These are phyloP conservation scores for Eucriotettix oculatus DNA, from an alignment of 2,888 invertebrate genomes.

Conservation along the genomic window DNA sequence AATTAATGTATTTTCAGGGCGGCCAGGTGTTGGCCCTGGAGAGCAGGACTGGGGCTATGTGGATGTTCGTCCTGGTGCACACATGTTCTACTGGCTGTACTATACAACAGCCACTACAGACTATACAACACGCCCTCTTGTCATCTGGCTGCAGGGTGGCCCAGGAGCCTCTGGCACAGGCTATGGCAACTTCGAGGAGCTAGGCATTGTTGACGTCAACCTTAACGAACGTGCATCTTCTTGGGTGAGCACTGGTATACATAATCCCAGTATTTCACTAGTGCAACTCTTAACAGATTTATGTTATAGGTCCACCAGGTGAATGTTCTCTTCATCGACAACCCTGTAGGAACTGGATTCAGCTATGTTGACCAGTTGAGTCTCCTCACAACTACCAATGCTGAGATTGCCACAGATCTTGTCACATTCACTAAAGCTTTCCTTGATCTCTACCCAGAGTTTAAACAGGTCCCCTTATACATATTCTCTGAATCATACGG, in stretches of 20 bases:
- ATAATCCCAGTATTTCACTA: neutral
- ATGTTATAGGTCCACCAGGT: slow-evolving; percentile 46
- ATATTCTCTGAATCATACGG: slow-evolving; percentile 85
- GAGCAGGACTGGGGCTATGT: slow-evolving; percentile 61
- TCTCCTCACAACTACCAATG: slow-evolving; percentile 37
- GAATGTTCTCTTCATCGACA: slow-evolving; percentile 76
- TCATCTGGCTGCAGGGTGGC: slow-evolving; percentile 84
- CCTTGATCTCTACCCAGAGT: slow-evolving; percentile 46
- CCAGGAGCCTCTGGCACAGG: slow-evolving; percentile 68
- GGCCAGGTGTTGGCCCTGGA: slow-evolving; percentile 35
- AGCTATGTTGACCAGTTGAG: slow-evolving; percentile 50
- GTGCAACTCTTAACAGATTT: neutral
- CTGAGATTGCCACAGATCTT: slow-evolving; percentile 57
- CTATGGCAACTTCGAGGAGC: slow-evolving; percentile 73
- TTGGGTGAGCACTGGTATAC: slow-evolving; percentile 41
- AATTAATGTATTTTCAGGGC: neutral
- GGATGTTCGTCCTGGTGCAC: slow-evolving; percentile 51
- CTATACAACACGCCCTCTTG: slow-evolving; percentile 49
- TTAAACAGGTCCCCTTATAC: slow-evolving; percentile 56
- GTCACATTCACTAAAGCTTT: slow-evolving; percentile 54
- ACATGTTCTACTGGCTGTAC: slow-evolving; percentile 81
- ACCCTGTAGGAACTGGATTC: slow-evolving; percentile 78
- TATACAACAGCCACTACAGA: slow-evolving; percentile 46
- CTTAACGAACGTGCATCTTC: slow-evolving; percentile 51
- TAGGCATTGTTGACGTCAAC: slow-evolving; percentile 56